Percentiles rank a stretch among this genome's conserved stretches.
Conservation (phyloP, 2,797 vertebrate species). For the Platyrinchus mystaceus region DNA sequence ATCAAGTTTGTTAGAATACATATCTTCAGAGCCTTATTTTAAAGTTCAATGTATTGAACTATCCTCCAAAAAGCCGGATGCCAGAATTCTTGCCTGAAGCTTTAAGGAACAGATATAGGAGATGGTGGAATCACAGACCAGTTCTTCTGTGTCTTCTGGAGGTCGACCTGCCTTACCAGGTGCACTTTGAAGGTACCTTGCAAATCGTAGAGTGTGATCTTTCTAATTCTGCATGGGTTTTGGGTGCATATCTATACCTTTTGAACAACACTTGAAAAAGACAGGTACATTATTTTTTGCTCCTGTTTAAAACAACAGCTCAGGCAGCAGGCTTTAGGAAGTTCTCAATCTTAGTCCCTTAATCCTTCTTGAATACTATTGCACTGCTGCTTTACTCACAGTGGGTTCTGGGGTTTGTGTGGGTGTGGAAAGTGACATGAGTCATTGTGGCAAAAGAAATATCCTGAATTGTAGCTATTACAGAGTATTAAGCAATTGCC, state of each 20-base stretch:
- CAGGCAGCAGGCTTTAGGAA: slow-evolving; percentile 5
- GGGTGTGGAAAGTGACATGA: background rate
- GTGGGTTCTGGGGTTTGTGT: background rate
- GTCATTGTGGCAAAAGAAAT: background rate
- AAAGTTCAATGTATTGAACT: background rate
- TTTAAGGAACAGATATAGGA: background rate
- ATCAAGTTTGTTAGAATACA: background rate
- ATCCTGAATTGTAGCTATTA: background rate
- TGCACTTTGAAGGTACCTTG: background rate
- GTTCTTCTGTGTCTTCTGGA: background rate
- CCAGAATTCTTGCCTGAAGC: background rate
- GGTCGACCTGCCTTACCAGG: background rate
- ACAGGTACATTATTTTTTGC: background rate
- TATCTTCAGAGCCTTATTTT: background rate
- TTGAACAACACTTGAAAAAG: background rate
- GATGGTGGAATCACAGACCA: background rate
- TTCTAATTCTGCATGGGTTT: background rate
- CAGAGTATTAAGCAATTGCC: background rate
- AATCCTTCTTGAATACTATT: slow-evolving; percentile 45
- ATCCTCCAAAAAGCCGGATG: background rate
- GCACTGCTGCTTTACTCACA: slow-evolving; percentile 6
- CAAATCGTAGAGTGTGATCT: background rate
- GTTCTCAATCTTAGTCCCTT: slow-evolving; percentile 29
- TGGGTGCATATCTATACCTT: background rate
- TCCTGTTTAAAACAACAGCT: background rate